Base-by-base conservation (phyloP, 2,888 invertebrate genomes). In the Halictus quadricinctus region DNA sequence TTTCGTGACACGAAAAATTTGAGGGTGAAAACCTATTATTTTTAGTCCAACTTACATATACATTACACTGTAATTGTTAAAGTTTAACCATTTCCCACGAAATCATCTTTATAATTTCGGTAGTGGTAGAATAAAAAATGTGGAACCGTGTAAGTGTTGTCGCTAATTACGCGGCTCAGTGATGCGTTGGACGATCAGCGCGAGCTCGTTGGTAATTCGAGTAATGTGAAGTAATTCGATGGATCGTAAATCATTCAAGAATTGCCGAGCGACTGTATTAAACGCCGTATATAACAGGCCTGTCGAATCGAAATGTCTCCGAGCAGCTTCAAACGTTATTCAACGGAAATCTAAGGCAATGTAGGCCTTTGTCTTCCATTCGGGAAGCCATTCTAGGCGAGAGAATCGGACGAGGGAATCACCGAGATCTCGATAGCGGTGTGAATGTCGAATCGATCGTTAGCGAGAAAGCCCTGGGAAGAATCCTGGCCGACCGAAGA, bases 371-470 rank as follows among this genome's bases (percentile, higher is more conserved):
- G 87, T 89, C 89, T 88, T 86, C 84, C 69, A 76, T 80, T 84
- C 77, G 72, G 69, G 81, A 77, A 77, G 73, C 89, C 77, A 80
- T 89, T 86, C 80, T n/a, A 50, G 75, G 81, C 82, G 77, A 72
- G 83, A 81, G 84, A 87, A 87, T 76, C 78, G 75, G 80, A 66
- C 86, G 84, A 78, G 79, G 86, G 84, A 82, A 80, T 89, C 87
- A 77, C 60, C 50, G 75, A 48, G 82, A 80, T 85, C 85, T 75
- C 83, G 79, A 81, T 80, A 43, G 76, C 50, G 29, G 43, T 60
- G 78, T 25, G 85, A 87, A 83, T 87, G 79, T 70, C 76, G 72
- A 76, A 88, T 89, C 89, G 88, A 88, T 87, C 89, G 87, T 88
- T 83, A 83, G 87, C 25, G 70, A 79, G 81, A 85, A 81, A 79